Percentiles rank a stretch among this genome's conserved stretches.
Conservation (phyloP, 2,113 vertebrate genomes). For the Pygoscelis adeliae region DNA sequence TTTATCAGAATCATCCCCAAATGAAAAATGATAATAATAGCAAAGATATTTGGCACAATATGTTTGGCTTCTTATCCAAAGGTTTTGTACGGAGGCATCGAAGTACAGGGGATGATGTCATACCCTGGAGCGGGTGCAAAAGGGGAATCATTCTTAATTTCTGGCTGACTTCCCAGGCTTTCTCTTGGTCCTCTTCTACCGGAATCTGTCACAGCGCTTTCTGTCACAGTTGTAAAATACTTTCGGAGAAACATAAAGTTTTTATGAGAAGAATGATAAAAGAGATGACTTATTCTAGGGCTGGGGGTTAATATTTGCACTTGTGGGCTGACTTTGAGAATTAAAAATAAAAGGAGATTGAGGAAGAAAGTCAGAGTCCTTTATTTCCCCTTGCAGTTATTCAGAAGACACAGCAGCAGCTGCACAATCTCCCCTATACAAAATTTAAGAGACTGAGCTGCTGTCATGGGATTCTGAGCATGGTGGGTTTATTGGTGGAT, state of each 20-base stretch:
- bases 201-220: conserved; percentile 77
- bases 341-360: conserved; percentile 49
- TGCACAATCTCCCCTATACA: background rate
- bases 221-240: conserved; percentile 80
- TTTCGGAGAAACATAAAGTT: conserved; percentile 81
- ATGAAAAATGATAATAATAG: conserved; percentile 66
- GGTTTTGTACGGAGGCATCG: conserved; percentile 25
- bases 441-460: background rate
- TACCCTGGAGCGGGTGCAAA: conserved; percentile 60
- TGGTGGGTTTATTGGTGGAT: background rate
- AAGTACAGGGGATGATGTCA: conserved; percentile 76
- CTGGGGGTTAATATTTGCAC: conserved; percentile 73
- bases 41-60: conserved; percentile 66
- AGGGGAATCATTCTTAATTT: conserved; percentile 63
- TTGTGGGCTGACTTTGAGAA: conserved; percentile 48
- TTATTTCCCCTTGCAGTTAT: conserved; percentile 18
- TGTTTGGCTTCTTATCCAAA: conserved; percentile 54
- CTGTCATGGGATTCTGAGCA: background rate
- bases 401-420: background rate
- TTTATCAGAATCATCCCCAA: conserved; percentile 66
- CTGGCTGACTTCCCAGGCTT: conserved; percentile 80
- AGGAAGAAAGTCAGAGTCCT: conserved; percentile 23
- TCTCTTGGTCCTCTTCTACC: conserved; percentile 64
- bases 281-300: conserved; percentile 62
- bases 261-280: conserved; percentile 81